phyloP scores from a whole-genome alignment of 2,797 vertebrate species.

The Acanthornis magna region DNA sequence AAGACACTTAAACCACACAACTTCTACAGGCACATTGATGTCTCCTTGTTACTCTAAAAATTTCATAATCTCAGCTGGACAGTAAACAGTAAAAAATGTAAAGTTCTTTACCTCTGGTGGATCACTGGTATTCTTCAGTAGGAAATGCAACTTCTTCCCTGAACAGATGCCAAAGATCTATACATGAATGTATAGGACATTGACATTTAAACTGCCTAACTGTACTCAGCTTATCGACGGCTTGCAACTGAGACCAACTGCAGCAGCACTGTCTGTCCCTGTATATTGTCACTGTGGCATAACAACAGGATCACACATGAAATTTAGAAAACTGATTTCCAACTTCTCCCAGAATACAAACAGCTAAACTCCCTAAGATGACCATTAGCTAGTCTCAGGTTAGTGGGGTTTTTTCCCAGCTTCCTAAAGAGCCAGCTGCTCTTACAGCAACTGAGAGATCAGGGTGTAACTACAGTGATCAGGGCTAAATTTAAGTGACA shows the following conservation, averaged over 20 bases:
- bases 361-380: neutral
- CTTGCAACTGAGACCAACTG: neutral
- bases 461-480: neutral
- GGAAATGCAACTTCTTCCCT: neutral
- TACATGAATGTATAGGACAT: neutral
- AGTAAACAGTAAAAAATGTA: neutral
- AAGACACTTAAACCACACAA: neutral
- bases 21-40: neutral
- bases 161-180: neutral
- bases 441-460: neutral
- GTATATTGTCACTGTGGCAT: neutral
- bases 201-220: neutral
- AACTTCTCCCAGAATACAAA: neutral
- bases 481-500: neutral
- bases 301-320: neutral
- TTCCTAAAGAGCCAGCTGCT: neutral
- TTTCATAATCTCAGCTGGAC: neutral
- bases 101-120: neutral
- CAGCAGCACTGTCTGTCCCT: neutral
- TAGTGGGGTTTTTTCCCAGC: neutral
- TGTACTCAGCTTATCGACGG: neutral
- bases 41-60: neutral
- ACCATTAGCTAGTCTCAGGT: neutral
- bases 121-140: neutral
- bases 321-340: neutral